phyloP scores from a whole-genome alignment of 1,140 invertebrate genomes.

The Drosophila orosa region DNA sequence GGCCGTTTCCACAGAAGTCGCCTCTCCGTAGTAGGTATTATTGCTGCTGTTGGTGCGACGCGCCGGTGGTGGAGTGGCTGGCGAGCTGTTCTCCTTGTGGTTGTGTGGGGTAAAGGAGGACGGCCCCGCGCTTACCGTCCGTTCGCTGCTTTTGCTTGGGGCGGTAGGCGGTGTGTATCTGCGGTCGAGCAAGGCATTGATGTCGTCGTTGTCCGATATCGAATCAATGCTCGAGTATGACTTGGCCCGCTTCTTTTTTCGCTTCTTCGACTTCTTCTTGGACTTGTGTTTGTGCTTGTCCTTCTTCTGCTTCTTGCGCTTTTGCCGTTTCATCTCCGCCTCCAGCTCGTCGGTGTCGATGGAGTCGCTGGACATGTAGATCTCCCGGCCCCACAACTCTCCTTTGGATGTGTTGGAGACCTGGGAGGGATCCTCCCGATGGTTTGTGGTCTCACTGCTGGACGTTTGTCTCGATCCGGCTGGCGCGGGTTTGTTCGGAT shows the following conservation, averaged over 20 bases:
- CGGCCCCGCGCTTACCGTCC: constrained; percentile 83
- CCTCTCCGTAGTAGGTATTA: constrained; percentile 53
- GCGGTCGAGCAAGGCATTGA: constrained; percentile 82
- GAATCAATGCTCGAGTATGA: constrained; percentile 88
- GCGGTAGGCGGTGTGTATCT: constrained; percentile 77
- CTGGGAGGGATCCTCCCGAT: constrained; percentile 47
- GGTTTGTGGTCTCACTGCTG: constrained; percentile 53
- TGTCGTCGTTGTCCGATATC: constrained; percentile 86
- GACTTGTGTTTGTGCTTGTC: constrained; percentile 84
- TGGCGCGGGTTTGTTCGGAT: constrained; percentile 40
- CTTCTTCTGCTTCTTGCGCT: constrained; percentile 88
- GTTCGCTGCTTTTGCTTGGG: constrained; percentile 83
- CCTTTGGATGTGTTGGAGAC: constrained; percentile 56
- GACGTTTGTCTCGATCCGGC: constrained; percentile 45
- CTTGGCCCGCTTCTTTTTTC: constrained; percentile 87
- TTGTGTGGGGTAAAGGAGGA: constrained; percentile 74
- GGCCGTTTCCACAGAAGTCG: constrained; percentile 23
- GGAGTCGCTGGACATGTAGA: constrained; percentile 72
- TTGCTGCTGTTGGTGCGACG: constrained; percentile 65
- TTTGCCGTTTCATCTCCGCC: constrained; percentile 80
- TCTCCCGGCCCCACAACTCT: constrained; percentile 58
- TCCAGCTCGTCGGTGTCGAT: constrained; percentile 80
- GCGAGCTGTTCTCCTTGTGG: constrained; percentile 85
- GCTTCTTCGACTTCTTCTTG: constrained; percentile 90
- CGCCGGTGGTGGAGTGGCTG: constrained; percentile 85